Conservation (phyloP, 2,888 invertebrate species). For the Trachelus troglodyta region DNA sequence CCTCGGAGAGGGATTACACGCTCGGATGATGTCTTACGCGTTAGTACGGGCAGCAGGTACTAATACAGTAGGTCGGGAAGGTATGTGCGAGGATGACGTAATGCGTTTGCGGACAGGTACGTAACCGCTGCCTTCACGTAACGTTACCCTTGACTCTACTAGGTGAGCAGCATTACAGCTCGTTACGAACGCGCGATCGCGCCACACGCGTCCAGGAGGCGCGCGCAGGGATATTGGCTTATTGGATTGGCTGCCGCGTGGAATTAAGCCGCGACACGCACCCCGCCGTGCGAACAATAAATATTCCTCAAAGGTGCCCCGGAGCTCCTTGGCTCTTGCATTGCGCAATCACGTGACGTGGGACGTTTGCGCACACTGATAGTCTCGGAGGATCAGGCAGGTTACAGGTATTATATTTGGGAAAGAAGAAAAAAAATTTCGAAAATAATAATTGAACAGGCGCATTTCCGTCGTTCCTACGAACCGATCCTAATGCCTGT, state of each 20-base stretch:
- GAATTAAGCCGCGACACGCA: background rate
- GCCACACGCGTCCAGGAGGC: background rate
- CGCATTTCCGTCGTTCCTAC: background rate
- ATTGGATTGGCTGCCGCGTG: background rate
- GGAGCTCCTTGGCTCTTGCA: background rate
- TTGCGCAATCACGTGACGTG: background rate
- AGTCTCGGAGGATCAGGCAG: too few relatives aligned
- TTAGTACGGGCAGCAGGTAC: background rate
- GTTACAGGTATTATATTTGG: background rate
- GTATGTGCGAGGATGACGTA: conserved; percentile 36
- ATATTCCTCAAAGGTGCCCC: conserved; percentile 8
- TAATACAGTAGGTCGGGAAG: background rate
- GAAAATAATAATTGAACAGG: background rate
- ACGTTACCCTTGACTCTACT: conserved; percentile 61
- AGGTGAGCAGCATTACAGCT: background rate
- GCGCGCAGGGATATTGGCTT: too few relatives aligned
- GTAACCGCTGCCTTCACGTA: conserved; percentile 54
- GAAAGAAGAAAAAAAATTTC: background rate
- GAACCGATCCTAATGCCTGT: background rate
- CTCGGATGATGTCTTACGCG: too few relatives aligned
- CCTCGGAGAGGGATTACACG: too few relatives aligned
- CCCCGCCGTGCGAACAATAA: background rate
- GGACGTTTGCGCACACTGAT: background rate
- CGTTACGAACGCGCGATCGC: background rate
- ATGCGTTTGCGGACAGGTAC: conserved; percentile 34